These are phyloP conservation scores for Porites australiensis DNA, from an alignment of 64 coral and sea anemone species.

Conservation along the genomic window DNA sequence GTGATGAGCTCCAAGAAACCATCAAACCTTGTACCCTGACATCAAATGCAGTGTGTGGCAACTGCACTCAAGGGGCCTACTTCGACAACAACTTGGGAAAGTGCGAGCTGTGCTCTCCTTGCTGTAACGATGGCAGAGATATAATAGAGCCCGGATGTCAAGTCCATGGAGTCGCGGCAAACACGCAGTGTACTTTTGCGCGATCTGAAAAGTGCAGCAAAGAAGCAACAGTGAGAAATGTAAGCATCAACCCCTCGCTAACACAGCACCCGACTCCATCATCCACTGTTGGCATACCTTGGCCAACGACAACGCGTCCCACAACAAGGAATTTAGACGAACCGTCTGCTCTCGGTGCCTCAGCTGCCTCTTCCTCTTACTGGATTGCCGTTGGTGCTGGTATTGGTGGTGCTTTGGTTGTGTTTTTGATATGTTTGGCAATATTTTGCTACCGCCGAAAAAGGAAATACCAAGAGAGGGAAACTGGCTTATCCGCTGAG, in stretches of 20 bases:
- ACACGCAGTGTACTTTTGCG: background rate
- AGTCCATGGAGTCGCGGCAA: background rate
- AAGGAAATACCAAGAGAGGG: no score
- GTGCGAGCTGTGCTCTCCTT: conserved; percentile 53
- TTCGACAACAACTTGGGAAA: background rate
- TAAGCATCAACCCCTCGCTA: background rate
- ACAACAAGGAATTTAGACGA: background rate
- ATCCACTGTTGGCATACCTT: background rate
- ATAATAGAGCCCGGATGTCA: background rate
- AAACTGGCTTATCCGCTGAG: no score
- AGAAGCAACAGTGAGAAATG: background rate
- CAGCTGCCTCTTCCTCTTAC: no score
- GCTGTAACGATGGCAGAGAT: conserved; percentile 51
- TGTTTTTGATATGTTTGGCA: no score
- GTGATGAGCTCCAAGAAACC: conserved; percentile 14
- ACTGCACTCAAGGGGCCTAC: conserved; percentile 24
- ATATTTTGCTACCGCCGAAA: no score
- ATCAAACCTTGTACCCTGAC: background rate
- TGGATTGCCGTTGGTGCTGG: no score
- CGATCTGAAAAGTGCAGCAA: conserved; percentile 5
- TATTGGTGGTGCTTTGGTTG: background rate
- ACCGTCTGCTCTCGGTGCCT: no score
- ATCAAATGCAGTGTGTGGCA: conserved; percentile 27
- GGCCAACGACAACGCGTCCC: background rate
- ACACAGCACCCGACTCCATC: background rate